A percentile compares a stretch with the other conserved stretches of the same genome.
Evolutionary conservation across 2,797 vertebrate genomes (phyloP).

Genomic region (Eidolon dupreanum): DNA sequence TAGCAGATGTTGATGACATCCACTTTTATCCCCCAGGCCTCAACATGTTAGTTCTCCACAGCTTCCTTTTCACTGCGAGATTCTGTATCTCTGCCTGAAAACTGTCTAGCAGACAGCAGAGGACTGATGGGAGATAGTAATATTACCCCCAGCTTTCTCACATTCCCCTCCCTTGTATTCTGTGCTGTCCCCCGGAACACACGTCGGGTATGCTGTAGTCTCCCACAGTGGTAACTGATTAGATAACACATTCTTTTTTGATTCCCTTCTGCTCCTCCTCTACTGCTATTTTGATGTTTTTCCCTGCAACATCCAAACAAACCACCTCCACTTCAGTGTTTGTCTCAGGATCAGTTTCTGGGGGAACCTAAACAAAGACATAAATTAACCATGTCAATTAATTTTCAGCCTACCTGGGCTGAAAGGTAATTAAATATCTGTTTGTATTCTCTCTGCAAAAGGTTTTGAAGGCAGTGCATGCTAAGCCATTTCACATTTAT

Average conservation of each 20-base stretch:
- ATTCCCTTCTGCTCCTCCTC: not conserved
- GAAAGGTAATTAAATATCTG: slow-evolving; percentile 55
- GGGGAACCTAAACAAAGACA: slow-evolving; percentile 48
- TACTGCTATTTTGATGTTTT: not conserved
- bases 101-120: not conserved
- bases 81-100: not conserved
- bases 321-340: slow-evolving; percentile 9
- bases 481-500: slow-evolving; percentile 34
- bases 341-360: slow-evolving; percentile 56
- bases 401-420: slow-evolving; percentile 42
- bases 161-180: not conserved
- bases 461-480: slow-evolving; percentile 30
- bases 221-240: not conserved
- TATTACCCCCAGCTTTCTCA: not conserved
- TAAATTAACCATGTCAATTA: slow-evolving; percentile 64
- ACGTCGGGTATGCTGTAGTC: rapidly evolving
- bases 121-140: not conserved
- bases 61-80: not conserved
- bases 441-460: slow-evolving; percentile 51
- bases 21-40: not conserved
- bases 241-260: not conserved
- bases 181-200: not conserved
- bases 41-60: not conserved
- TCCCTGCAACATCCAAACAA: not conserved
- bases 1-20: not conserved